These are phyloP conservation scores for Ernsta delagoae DNA, from an alignment of 2,888 invertebrate species.

Conservation along the genomic window DNA sequence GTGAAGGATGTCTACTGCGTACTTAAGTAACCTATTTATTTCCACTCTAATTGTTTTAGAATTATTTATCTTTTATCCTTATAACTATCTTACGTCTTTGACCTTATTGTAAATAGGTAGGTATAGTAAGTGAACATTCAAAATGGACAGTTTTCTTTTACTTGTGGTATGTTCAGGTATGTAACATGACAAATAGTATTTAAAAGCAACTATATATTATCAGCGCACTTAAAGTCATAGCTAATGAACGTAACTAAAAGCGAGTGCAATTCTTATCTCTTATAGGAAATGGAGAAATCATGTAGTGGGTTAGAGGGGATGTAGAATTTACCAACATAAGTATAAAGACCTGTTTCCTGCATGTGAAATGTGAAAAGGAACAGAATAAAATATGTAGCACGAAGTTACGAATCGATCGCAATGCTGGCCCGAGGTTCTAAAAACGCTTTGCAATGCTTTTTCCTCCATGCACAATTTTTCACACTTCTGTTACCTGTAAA, in stretches of 20 bases:
- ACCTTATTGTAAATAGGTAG: no score
- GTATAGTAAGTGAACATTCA: no score
- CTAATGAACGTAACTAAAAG: background rate
- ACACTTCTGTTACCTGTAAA: background rate
- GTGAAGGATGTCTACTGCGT: background rate
- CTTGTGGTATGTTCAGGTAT: no score
- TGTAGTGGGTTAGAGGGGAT: background rate
- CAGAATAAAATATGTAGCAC: slow-evolving; percentile 14
- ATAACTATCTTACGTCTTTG: no score
- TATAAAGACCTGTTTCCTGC: background rate
- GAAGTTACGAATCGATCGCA: slow-evolving; percentile 19
- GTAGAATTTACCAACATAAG: slow-evolving; percentile 1
- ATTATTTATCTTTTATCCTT: no score
- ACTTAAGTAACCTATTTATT: background rate
- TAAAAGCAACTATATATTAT: no score
- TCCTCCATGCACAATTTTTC: slow-evolving; percentile 8
- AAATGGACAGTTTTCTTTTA: no score
- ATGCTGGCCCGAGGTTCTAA: slow-evolving; percentile 20
- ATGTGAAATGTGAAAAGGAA: slow-evolving; percentile 13
- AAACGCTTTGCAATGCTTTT: slow-evolving; percentile 11
- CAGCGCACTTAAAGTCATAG: no score
- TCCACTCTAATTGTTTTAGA: no score
- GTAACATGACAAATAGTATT: no score
- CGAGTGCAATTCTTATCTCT: background rate
- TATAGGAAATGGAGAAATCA: slow-evolving; percentile 1